Base-by-base conservation (phyloP, 2,888 invertebrate genomes). In the Coleophora deauratella region DNA sequence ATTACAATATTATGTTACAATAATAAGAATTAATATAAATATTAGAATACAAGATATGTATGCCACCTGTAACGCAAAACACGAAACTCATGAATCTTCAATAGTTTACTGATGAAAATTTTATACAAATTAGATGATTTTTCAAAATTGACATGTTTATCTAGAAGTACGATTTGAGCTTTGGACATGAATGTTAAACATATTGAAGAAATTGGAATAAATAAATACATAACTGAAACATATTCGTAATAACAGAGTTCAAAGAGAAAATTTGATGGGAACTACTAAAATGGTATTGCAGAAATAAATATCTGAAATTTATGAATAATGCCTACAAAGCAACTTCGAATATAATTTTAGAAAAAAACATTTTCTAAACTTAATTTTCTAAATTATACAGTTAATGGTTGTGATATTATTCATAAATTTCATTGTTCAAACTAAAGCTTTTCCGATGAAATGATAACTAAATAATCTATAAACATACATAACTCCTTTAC, bases 51-150 rank as follows among this genome's bases (percentile, higher is more conserved):
- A 45, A 81, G 84, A 85, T 85, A 85, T 85, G 84, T 84, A 79
- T 75, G 66, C 72, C 62, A 68, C 76, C 81, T 84, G 81, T 81
- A 80, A 81, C 73, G 72, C 66, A 78, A 79, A 78, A 65, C 52
- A 61, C 55, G 55, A 60, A 64, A 63, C 57, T 66, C 66, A 64
- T 31, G 31, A 11, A 31, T 4, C 21, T 21, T 21, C 6, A 21
- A 4, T 21, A 21, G 6, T 21, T 21, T 21, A 21, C 21, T 3
- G 6, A 66, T 60, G 51, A 50, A 56, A 57, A 50, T 45, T 50
- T 54, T 51, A 31, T 31, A 31, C 3, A 31, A 11, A 31, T 7
- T 9, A 31, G 6, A 10, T 9, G 52, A 57, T 4, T 4, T 21
- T 6, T 21, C 6, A 56, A 70, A 82, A 84, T 84, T 84, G 84